Evolutionary conservation across 2,888 invertebrate genomes (phyloP), one percentile per base, ranked within the genome.

Genomic region (Resseliella maxima): DNA sequence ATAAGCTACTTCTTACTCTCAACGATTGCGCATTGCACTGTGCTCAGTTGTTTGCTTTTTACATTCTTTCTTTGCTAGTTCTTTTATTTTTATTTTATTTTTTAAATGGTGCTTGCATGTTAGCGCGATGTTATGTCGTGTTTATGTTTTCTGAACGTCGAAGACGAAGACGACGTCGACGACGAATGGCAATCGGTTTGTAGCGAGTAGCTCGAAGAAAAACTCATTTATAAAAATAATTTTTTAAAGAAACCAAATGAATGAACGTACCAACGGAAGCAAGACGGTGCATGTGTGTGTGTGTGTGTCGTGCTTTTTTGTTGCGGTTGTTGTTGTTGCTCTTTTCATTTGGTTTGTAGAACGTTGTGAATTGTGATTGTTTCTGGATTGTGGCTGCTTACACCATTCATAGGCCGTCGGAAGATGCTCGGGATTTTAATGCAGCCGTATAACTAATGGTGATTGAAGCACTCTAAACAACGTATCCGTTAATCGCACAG

Each of bases 161-260:
- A 27, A n/a, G 72, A 72, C 72, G 72, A 72, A 72, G n/a, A n/a
- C n/a, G n/a, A n/a, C n/a, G n/a, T n/a, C 59, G 50, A 27, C 59
- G 72, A 72, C 72, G 72, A 72, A 72, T 31, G 72, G 72, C 72
- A 72, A 72, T 72, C 72, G 31, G 72, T 72, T 72, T 72, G 72
- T 72, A 72, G 72, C 31, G 72, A 72, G 31, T n/a, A 15, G 72
- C 72, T 72, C 18, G 72, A 72, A 72, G 72, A 35, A 72, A 72
- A 72, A 31, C 72, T 72, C 27, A 72, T 72, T 72, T 72, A 72
- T 72, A 72, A 72, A 72, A 72, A 72, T 41, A 41, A 31, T 72
- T 12, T 31, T 72, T 72, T 31, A 35, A 72, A 31, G 72, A 72
- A 72, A 72, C 72, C 72, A 27, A 72, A 72, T 72, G 72, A 72